Evolutionary conservation across 2,797 vertebrate genomes (phyloP), one percentile per base, ranked within the genome.

Genomic region (Diceros bicornis): DNA sequence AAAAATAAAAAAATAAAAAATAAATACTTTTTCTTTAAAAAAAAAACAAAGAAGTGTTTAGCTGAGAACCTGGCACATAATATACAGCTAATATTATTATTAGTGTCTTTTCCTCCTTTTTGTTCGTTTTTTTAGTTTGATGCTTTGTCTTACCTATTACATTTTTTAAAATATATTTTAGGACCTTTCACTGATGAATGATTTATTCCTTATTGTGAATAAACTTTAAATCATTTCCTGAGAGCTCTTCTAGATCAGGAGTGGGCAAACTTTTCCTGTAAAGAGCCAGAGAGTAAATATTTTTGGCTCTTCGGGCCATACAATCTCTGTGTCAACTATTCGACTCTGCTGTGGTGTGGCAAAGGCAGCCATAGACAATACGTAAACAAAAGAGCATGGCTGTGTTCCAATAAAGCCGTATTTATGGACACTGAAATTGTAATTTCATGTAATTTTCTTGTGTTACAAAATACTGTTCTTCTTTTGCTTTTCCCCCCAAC

Each of bases 131-230:
- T 91, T 66, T 50, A 71, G 59, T 25, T n/a, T 82, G 83, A 89
- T 14, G 25, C 37, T 79, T 78, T 74, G 23, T 69, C 69, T 88
- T 69, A 83, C 62, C 34, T 37, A 41, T 8, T 71, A 6, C 7
- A 50, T 20, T 71, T 75, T 66, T 27, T 16, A 75, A 82, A 71
- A 77, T 12, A 9, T 91, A n/a, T 90, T 71, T 57, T 89, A 64
- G 87, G 47, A 81, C 6, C 21, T 61, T 84, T 89, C 68, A 47
- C 23, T 47, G 83, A 32, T 75, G 16, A 78, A 68, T 0, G 14
- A 25, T 37, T 87, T 83, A 25, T 82, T 86, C 62, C 44, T 94
- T 71, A 81, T 29, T 85, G 20, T 77, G 71, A 95, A 27, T 47
- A 72, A 78, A 71, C 32, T 66, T 89, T n/a, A 47, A 55, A 61